Conservation (phyloP, 2,797 vertebrate species). For the Gymnocypris eckloni region DNA sequence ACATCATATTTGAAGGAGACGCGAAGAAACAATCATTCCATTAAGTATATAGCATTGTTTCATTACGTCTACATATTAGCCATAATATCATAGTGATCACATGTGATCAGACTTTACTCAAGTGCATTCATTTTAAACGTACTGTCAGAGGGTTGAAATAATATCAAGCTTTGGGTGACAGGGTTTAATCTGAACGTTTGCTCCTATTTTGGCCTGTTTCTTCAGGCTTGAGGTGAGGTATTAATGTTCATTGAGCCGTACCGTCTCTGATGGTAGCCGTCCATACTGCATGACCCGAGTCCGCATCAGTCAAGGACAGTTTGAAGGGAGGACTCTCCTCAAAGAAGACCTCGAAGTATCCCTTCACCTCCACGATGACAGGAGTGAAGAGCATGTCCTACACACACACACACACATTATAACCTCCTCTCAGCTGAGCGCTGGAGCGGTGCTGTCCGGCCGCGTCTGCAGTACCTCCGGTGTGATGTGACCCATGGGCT, state of each 20-base stretch:
- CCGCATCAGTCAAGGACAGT: slow-evolving; percentile 79
- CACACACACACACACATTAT: slow-evolving; percentile 15
- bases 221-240: not conserved
- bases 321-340: slow-evolving; percentile 86
- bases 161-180: not conserved
- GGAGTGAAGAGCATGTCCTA: slow-evolving; percentile 86
- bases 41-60: not conserved
- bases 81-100: not conserved
- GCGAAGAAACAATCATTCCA: not conserved
- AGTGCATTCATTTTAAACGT: not conserved
- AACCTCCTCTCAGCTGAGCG: not conserved
- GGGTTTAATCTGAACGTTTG: not conserved
- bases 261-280: slow-evolving; percentile 85
- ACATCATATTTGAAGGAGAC: not conserved
- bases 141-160: not conserved
- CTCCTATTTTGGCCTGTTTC: not conserved
- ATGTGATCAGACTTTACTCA: not conserved
- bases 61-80: not conserved
- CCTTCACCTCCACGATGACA: slow-evolving; percentile 82
- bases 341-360: slow-evolving; percentile 87
- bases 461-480: slow-evolving; percentile 74
- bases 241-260: slow-evolving; percentile 59
- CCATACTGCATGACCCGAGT: slow-evolving; percentile 81
- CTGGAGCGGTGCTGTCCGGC: not conserved
- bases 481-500: slow-evolving; percentile 85